A percentile compares a stretch with the other conserved stretches of the same genome.
These are phyloP conservation scores for Polymixis lichenea DNA, from an alignment of 2,888 invertebrate genomes.

Conservation along the genomic window DNA sequence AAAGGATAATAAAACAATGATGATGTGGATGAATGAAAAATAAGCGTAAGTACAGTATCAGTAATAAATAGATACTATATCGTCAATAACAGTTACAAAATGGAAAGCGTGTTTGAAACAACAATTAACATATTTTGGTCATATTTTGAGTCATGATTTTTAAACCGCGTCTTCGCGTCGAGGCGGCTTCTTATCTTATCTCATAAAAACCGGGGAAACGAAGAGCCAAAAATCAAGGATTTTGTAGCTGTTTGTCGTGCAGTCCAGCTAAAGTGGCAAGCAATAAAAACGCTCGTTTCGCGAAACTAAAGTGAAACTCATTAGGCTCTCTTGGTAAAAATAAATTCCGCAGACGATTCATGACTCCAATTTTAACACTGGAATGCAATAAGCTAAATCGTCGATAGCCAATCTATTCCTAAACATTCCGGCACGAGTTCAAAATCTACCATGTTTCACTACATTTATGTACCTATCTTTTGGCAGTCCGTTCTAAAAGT, in stretches of 20 bases:
- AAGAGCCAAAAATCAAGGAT: too few species aligned
- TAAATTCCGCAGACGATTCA: slow-evolving; percentile 24
- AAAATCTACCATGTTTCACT: not conserved
- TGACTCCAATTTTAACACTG: slow-evolving; percentile 17
- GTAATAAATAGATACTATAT: too few species aligned
- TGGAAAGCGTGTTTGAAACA: not conserved
- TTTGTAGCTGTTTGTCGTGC: not conserved
- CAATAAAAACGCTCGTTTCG: not conserved
- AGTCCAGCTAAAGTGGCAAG: not conserved
- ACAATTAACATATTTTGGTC: not conserved
- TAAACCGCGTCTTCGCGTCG: too few species aligned
- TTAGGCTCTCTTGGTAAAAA: not conserved
- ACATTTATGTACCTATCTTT: not conserved
- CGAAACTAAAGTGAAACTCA: not conserved
- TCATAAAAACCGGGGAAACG: not conserved
- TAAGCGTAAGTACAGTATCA: too few species aligned
- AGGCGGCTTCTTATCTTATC: not conserved
- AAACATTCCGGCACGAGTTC: not conserved
- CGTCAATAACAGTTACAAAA: not conserved
- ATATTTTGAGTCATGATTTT: not conserved
- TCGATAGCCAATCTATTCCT: slow-evolving; percentile 4
- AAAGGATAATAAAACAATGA: too few species aligned
- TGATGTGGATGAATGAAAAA: too few species aligned
- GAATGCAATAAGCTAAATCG: slow-evolving; percentile 6
- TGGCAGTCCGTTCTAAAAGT: not conserved